Evolutionary conservation across 2,888 invertebrate species (phyloP), one percentile per base, ranked within the genome.

Genomic region (Nycteola revayana): DNA sequence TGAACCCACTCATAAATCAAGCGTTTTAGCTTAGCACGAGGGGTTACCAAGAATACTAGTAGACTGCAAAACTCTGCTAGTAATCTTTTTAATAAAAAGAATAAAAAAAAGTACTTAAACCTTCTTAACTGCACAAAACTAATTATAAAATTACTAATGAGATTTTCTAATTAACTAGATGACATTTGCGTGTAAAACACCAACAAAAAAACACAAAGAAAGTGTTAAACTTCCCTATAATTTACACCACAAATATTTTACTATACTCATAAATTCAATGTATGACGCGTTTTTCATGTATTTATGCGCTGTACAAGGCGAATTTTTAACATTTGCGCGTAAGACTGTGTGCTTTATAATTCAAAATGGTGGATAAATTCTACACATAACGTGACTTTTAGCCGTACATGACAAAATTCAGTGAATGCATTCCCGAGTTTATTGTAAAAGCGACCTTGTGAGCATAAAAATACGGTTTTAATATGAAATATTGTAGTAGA

Each of bases 311-410:
- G 34, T 56, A 49, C 14, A 46, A 26, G 52, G 57, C 10, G 28
- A 37, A 49, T 47, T 44, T 53, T 58, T 45, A 41, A 32, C 36
- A 35, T 52, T 49, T 45, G 53, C 60, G 63, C 63, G 41, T 45
- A 43, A 44, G 43, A 39, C 36, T 26, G 35, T 28, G 26, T 40
- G 28, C 29, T 42, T 38, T 36, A 41, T 46, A 44, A 51, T 60
- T 42, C 38, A 59, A 59, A 60, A 56, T 52, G 57, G 45, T 32
- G 46, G 49, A 34, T 41, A 24, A 49, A 52, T 49, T 44, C 38
- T 52, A 30, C 44, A 40, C 44, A 28, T 42, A 39, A 36, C 43
- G 32, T 14, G 26, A 59, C 38, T 39, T 55, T 54, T 41, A 37
- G 51, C 38, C 32, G 34, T 41, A 36, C 46, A 39, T 54, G 46